These are phyloP conservation scores for Chamaetylas fuelleborni DNA, from an alignment of 2,113 vertebrate species.

Conservation along the genomic window DNA sequence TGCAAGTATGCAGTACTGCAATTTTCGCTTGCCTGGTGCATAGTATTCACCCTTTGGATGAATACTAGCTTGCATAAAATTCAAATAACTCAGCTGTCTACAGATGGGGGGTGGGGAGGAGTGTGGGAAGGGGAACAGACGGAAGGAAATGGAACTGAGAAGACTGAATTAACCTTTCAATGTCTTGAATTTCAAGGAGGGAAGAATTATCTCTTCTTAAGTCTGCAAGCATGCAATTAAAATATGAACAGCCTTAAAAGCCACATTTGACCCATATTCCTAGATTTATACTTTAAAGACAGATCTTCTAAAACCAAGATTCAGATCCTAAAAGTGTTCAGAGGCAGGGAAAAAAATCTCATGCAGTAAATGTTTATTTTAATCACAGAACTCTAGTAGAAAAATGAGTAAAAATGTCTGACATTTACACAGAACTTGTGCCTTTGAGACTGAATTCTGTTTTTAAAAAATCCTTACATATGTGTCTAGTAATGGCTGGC, in stretches of 20 bases:
- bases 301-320: neutral
- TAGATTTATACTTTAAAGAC: slow-evolving; percentile 14
- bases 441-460: neutral
- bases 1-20: neutral
- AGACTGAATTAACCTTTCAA: slow-evolving; percentile 65
- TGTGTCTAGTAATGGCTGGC: neutral
- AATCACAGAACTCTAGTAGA: slow-evolving; percentile 18
- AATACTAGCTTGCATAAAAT: slow-evolving; percentile 54
- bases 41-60: neutral
- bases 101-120: slow-evolving; percentile 19
- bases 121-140: slow-evolving; percentile 66
- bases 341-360: neutral
- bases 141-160: slow-evolving; percentile 68
- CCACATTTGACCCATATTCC: slow-evolving; percentile 7
- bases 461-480: neutral
- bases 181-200: slow-evolving; percentile 60
- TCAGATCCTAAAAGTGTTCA: neutral
- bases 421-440: neutral
- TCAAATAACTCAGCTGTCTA: slow-evolving; percentile 57
- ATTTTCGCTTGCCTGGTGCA: neutral
- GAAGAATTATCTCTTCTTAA: slow-evolving; percentile 41
- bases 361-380: slow-evolving; percentile 34
- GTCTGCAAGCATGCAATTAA: slow-evolving; percentile 30
- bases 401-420: slow-evolving; percentile 23
- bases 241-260: slow-evolving; percentile 10